phyloP scores from a whole-genome alignment of 2,113 vertebrate species.

The Grus americana region DNA sequence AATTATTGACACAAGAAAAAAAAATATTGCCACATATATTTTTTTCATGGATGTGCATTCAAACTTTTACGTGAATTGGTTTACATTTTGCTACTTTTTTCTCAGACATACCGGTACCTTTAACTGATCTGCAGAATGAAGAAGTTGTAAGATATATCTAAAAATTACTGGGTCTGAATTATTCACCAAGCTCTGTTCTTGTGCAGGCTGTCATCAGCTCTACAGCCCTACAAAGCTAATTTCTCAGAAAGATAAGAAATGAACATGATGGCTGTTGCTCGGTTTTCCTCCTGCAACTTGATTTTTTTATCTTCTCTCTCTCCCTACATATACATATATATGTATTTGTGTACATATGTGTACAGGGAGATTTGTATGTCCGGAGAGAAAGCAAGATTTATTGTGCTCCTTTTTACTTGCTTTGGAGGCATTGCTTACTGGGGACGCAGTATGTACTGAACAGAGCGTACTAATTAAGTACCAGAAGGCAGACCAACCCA shows the following conservation, averaged over 20 bases:
- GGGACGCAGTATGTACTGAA: neutral
- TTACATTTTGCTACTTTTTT: neutral
- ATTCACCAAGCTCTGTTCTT: neutral
- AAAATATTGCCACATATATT: accelerated
- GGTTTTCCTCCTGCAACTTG: neutral
- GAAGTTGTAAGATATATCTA: neutral
- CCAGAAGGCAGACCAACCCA: conserved; percentile 23
- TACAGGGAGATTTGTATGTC: neutral
- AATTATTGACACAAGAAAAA: neutral
- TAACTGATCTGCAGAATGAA: neutral
- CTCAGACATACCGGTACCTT: neutral
- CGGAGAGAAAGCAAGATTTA: neutral
- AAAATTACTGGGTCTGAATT: neutral
- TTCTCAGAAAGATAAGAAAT: neutral
- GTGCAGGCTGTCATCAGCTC: neutral
- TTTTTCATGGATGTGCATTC: neutral
- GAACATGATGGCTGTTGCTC: neutral
- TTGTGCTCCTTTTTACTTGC: neutral
- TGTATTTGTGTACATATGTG: neutral
- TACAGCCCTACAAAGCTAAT: neutral
- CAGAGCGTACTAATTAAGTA: neutral
- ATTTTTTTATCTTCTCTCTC: neutral
- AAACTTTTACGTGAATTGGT: neutral
- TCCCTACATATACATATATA: neutral
- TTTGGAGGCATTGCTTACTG: neutral